Base-by-base conservation (phyloP, 2,888 invertebrate genomes). In the Sympetrum striolatum region DNA sequence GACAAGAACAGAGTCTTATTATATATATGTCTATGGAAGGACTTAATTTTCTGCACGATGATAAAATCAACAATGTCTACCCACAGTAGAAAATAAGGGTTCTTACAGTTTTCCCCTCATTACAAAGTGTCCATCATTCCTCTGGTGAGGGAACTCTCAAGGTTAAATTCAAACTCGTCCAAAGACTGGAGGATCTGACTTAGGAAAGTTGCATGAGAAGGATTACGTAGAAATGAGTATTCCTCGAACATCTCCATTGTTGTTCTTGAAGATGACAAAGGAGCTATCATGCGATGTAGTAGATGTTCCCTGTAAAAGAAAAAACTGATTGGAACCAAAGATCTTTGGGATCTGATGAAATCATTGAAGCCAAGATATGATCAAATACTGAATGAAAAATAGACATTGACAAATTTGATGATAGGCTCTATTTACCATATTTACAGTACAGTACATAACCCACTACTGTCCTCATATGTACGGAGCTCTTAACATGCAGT, bases 201-300 rank as follows among this genome's bases (percentile, higher is more conserved):
- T 91, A 99, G 96, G 94, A 98, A 98, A 92, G 97, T 98, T 91
- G 98, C 95, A 73, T 98, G 95, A 90, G 97, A 97, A 90, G 97
- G 96, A 93, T 98, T 98, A 91, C 99, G 96, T 91, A 99, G 95
- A 94, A 99, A 99, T 90, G 99, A 98, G 92, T 97, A 96, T 93
- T 99, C 99, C 93, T 99, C 99, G 93, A 98, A 99, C 98, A 99
- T 98, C 93, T 98, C 98, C 15, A 93, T 93, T 0, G 99, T 98
- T 8, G 98, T 97, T 91, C 98, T 97, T 31, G 98, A 97, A 93
- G 96, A 95, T 2, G 98, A 97, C 96, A 99, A 97, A 86, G 98
- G 97, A n/a, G 97, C 96, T 90, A 99, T 94, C 96, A 99, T 97
- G 91, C 98, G 96, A 93, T 98, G 98, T 90, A 99, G 95, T 93